Evolutionary conservation across 2,888 invertebrate genomes (phyloP).

Genomic region (Rambutsinella grinnellia): DNA sequence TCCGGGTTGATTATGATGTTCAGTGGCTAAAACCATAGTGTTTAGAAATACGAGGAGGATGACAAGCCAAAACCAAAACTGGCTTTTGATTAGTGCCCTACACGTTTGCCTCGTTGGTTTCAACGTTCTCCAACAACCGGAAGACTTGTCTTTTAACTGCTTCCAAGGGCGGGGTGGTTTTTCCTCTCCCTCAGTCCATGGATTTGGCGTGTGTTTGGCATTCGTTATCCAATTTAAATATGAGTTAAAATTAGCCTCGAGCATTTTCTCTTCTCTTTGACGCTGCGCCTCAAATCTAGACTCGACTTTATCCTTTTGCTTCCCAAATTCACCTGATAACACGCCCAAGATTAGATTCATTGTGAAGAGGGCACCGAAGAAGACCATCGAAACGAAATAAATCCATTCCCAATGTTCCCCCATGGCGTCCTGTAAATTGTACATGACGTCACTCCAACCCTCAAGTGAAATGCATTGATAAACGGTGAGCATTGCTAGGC

Average conservation of each 20-base stretch:
- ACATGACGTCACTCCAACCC: constrained; percentile 98
- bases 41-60: constrained; percentile 98
- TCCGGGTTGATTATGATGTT: constrained; percentile 92
- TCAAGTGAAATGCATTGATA: constrained; percentile 99
- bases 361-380: constrained; percentile 99
- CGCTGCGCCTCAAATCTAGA: constrained; percentile 99
- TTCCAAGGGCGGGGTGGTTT: too few species aligned
- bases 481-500: constrained; percentile 98
- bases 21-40: constrained; percentile 96
- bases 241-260: constrained; percentile 97
- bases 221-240: constrained; percentile 99
- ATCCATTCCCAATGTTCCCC: constrained; percentile 99
- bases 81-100: constrained; percentile 95
- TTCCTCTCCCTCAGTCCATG: too few species aligned
- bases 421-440: constrained; percentile 97
- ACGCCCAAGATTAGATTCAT: constrained; percentile 99
- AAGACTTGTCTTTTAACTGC: too few species aligned
- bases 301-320: constrained; percentile 99
- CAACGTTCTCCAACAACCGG: too few species aligned
- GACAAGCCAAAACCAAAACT: constrained; percentile 99
- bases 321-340: constrained; percentile 98
- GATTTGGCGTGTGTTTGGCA: constrained; percentile 98
- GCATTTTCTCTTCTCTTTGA: constrained; percentile 96
- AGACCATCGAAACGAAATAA: constrained; percentile 99
- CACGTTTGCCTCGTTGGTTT: constrained; percentile 93